Evolutionary conservation across 2,797 vertebrate genomes (phyloP).

Genomic region (Chanos chanos): DNA sequence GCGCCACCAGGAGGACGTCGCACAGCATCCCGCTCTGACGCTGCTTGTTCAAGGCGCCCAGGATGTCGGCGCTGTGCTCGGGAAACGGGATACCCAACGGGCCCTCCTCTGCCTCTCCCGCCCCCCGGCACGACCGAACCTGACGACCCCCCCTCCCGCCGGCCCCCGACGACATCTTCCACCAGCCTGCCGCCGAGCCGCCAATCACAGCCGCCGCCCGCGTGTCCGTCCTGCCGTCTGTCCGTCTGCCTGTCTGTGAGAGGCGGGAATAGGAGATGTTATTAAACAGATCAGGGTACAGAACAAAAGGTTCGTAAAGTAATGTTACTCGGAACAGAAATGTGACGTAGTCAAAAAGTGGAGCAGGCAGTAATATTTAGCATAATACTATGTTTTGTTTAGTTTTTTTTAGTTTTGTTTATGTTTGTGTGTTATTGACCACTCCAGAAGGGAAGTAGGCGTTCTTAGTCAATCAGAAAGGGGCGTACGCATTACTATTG

Average conservation of each 20-base stretch:
- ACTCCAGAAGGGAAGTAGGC: no score
- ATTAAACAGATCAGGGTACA: no score
- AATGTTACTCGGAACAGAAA: no score
- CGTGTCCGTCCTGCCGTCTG: conserved; percentile 82
- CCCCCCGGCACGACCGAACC: conserved; percentile 57
- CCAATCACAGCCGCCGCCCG: conserved; percentile 77
- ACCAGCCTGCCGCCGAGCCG: conserved; percentile 84
- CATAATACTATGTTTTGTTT: no score
- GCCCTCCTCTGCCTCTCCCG: conserved; percentile 81
- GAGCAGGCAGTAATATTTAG: no score
- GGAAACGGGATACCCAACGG: conserved; percentile 98
- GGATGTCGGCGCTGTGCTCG: conserved; percentile 94
- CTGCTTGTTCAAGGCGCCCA: conserved; percentile 93
- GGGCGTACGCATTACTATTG: no score
- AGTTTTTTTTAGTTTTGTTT: no score
- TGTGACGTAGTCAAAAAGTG: no score
- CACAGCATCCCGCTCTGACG: conserved; percentile 89
- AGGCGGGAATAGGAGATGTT: conserved; percentile 2
- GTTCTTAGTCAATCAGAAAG: no score
- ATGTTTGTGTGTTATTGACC: no score
- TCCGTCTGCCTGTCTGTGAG: conserved; percentile 73
- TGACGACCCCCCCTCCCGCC: conserved; percentile 75
- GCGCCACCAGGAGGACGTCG: conserved; percentile 90
- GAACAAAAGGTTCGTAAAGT: no score
- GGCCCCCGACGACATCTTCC: conserved; percentile 84